phyloP scores from a whole-genome alignment of 2,888 invertebrate genomes.

The Parnassius smintheus region DNA sequence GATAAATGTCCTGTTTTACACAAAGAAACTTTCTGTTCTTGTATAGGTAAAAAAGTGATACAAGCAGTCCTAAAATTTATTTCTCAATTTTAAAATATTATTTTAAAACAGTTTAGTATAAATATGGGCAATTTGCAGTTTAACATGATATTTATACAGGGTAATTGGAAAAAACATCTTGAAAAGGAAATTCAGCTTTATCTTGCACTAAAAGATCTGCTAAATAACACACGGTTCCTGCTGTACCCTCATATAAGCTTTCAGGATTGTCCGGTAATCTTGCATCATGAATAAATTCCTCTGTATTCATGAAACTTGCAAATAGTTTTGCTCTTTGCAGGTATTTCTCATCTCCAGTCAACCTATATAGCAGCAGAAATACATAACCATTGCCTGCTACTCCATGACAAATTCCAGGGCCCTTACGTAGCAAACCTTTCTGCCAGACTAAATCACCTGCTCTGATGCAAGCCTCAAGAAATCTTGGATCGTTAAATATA shows the following conservation, averaged over 20 bases:
- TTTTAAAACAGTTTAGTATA: too few species aligned
- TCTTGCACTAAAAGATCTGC: constrained; percentile 87
- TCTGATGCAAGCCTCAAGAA: constrained; percentile 83
- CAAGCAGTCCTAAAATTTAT: too few species aligned
- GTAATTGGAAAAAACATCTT: constrained; percentile 83
- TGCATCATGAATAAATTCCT: constrained; percentile 84
- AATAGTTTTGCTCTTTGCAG: constrained; percentile 88
- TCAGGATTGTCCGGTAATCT: constrained; percentile 90
- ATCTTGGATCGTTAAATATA: constrained; percentile 87
- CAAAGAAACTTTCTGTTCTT: too few species aligned
- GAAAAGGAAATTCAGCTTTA: constrained; percentile 90
- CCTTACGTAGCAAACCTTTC: constrained; percentile 91
- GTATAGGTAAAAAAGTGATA: too few species aligned
- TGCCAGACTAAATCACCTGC: constrained; percentile 91
- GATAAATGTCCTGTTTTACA: too few species aligned
- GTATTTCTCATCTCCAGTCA: constrained; percentile 86
- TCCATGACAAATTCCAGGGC: constrained; percentile 95
- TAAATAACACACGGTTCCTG: constrained; percentile 92
- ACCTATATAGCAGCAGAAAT: constrained; percentile 87
- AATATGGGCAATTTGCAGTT: too few species aligned
- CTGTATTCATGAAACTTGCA: constrained; percentile 86
- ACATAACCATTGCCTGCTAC: constrained; percentile 91
- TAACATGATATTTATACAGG: not conserved
- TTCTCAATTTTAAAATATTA: too few species aligned
- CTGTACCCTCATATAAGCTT: constrained; percentile 92